Conservation (phyloP, 1,140 invertebrate genomes). For the Brachionus plicatilis region DNA sequence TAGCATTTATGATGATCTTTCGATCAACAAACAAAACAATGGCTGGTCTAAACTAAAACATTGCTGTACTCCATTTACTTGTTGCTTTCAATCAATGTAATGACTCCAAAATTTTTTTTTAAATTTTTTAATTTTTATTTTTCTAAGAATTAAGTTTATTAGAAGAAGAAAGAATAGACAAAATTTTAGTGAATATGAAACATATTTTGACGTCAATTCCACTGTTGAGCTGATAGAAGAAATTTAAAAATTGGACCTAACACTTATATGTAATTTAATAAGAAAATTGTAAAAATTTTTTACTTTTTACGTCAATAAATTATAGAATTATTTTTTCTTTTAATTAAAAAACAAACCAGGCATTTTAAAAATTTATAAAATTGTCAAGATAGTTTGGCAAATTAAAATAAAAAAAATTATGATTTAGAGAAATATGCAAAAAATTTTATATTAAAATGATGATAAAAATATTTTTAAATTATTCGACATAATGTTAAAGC, state of each 20-base stretch:
- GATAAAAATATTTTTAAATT: not conserved
- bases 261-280: not conserved
- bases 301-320: not conserved
- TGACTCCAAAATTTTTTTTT: not conserved
- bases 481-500: not conserved
- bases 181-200: slow-evolving; percentile 23
- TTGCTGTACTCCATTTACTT: not conserved
- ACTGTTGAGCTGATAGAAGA: not conserved
- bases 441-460: not conserved
- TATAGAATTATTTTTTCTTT: too few species aligned
- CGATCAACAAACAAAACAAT: not conserved
- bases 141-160: not conserved
- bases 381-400: not conserved
- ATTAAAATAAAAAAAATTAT: not conserved
- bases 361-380: too few species aligned
- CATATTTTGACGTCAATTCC: slow-evolving; percentile 18
- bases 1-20: slow-evolving; percentile 10
- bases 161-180: not conserved
- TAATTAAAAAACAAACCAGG: too few species aligned
- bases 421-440: not conserved
- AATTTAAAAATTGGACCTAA: not conserved
- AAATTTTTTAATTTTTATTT: not conserved
- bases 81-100: not conserved
- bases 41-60: not conserved
- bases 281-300: not conserved